These are phyloP conservation scores for Rhinichthys klamathensis DNA, from an alignment of 2,113 vertebrate genomes.

Conservation along the genomic window DNA sequence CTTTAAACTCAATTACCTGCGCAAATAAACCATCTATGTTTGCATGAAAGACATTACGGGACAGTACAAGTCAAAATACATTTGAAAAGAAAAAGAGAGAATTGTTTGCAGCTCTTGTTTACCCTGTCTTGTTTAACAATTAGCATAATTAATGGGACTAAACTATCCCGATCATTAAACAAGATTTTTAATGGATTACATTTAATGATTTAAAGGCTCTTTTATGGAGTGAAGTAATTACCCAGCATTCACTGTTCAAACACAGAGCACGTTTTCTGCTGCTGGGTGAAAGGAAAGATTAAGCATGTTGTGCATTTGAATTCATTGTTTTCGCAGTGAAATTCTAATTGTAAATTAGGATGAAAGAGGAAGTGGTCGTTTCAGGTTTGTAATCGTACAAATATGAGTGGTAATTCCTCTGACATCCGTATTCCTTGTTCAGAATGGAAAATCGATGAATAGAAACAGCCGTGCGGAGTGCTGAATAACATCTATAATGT, in stretches of 20 bases:
- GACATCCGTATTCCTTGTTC: not conserved
- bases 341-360: not conserved
- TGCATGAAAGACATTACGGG: not conserved
- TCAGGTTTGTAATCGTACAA: not conserved
- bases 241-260: constrained; percentile 33
- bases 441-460: constrained; percentile 75
- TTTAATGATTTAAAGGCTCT: constrained; percentile 44
- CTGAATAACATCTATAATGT: constrained; percentile 79
- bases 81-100: constrained; percentile 14
- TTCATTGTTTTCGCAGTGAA: not conserved
- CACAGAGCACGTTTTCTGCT: constrained; percentile 34
- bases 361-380: not conserved
- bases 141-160: constrained; percentile 58
- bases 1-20: not conserved
- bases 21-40: not conserved
- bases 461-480: constrained; percentile 79
- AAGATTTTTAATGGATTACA: constrained; percentile 56
- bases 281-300: constrained; percentile 16
- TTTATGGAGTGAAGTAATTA: constrained; percentile 40
- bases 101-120: constrained; percentile 38
- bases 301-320: constrained; percentile 25
- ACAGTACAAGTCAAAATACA: not conserved
- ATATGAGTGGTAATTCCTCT: not conserved
- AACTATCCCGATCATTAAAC: constrained; percentile 54
- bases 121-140: constrained; percentile 49